Base-by-base conservation (phyloP, 2,888 invertebrate species). In the Tetrapedia diversipes region DNA sequence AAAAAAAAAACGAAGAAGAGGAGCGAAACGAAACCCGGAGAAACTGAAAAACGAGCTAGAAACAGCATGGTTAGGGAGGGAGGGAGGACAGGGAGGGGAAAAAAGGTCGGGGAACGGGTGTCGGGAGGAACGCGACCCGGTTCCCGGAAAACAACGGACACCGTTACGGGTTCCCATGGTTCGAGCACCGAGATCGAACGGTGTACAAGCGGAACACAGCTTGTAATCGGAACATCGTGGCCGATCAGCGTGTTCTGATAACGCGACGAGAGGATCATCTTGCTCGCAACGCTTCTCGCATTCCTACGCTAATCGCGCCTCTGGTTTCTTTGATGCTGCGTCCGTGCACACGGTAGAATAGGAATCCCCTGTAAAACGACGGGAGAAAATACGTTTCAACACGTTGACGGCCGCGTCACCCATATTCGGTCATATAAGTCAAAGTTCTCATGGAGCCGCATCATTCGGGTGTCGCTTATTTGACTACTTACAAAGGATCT, bases 71-170 rank as follows among this genome's bases (percentile, higher is more conserved):
- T n/a, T n/a, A n/a, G n/a, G 27, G 27, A 16, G 8, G 4, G 27
- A 49, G 4, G 37, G 11, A 11, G 37, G 37, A 37, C 10, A 37
- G 11, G 16, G 7, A 2, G 7, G 14, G 7, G 7, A 1, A 8
- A 16, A 45, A 22, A 22, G 14, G 22, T 1, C 22, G 6, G 39
- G 4, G 32, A 32, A 8, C 32, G 32, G 8, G 32, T 29, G 53
- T 53, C 19, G 41, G 49, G 56, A 63, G 56, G 77, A 77, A 77
- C 56, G 65, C 65, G 73, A 69, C 68, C 70, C 41, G 80, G 56
- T 77, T 83, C 84, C 56, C 56, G 77, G 77, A 65, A 80, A 77
- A 82, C 75, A 70, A 83, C 74, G 75, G 51, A 43, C 68, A 72
- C 81, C 75, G 82, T 78, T 80, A 80, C 54, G 51, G 65, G 74